Evolutionary conservation across 2,113 vertebrate species (phyloP).

Genomic region (Corythornis madagascariensis): DNA sequence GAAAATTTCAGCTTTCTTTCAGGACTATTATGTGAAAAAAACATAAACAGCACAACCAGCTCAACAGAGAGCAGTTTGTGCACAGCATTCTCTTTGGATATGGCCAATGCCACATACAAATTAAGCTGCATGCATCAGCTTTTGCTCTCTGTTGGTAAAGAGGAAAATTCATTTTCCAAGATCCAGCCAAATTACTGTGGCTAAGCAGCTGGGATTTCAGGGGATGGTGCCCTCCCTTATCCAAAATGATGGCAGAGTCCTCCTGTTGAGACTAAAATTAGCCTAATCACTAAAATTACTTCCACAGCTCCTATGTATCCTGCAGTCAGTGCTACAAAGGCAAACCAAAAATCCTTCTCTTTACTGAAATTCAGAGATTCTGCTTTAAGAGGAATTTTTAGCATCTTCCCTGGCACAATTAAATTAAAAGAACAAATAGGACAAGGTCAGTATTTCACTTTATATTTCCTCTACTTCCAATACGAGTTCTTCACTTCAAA

Average conservation of each 20-base stretch:
- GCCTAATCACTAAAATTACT: constrained; percentile 48
- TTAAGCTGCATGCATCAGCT: not conserved
- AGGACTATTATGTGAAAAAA: not conserved
- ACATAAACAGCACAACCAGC: not conserved
- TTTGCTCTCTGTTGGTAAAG: constrained; percentile 25
- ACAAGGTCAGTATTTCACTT: not conserved
- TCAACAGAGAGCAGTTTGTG: not conserved
- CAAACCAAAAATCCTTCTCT: not conserved
- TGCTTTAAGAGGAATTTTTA: constrained; percentile 4
- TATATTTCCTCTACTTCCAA: not conserved
- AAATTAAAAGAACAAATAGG: not conserved
- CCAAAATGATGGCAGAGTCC: not conserved
- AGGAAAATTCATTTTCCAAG: constrained; percentile 21
- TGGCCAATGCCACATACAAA: not conserved
- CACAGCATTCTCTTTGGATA: not conserved
- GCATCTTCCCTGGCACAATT: constrained; percentile 1
- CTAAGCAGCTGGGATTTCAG: constrained; percentile 40
- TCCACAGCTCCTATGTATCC: not conserved
- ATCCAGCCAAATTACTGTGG: not conserved
- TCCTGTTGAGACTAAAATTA: constrained; percentile 47
- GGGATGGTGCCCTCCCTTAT: not conserved
- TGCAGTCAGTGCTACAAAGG: constrained; percentile 1
- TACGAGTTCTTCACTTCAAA: not conserved
- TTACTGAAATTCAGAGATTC: constrained; percentile 19
- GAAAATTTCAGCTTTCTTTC: constrained; percentile 22